phyloP scores from a whole-genome alignment of 2,888 invertebrate species.

The Cephus spinipes region DNA sequence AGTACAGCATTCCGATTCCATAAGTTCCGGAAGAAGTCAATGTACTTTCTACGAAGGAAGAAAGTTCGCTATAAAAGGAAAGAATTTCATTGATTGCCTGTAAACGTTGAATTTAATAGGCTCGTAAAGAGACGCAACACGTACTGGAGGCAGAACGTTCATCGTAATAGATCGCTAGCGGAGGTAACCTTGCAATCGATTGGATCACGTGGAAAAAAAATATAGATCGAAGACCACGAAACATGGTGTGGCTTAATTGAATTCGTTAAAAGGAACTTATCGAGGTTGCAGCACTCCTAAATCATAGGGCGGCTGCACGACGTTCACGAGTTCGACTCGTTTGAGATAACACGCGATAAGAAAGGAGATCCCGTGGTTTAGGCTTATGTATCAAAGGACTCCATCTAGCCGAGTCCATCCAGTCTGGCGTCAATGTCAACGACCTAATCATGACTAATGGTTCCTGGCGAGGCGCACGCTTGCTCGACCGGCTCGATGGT shows the following conservation, averaged over 20 bases:
- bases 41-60: background rate
- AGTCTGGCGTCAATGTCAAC: slow-evolving; percentile 50
- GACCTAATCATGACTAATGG: slow-evolving; percentile 55
- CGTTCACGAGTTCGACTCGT: slow-evolving; percentile 9
- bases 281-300: background rate
- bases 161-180: background rate
- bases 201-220: background rate
- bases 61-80: background rate
- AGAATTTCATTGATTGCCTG: background rate
- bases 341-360: slow-evolving; percentile 43
- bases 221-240: background rate
- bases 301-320: slow-evolving; percentile 3
- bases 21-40: background rate
- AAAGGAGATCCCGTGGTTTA: slow-evolving; percentile 10
- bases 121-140: background rate
- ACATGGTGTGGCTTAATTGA: background rate
- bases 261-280: slow-evolving; percentile 6
- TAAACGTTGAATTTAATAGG: background rate
- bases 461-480: slow-evolving; percentile 23
- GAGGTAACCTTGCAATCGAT: background rate
- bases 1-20: background rate
- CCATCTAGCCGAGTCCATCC: slow-evolving; percentile 28
- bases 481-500: background rate
- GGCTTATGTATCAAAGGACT: slow-evolving; percentile 45
- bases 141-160: background rate